Evolutionary conservation across 2,113 vertebrate species (phyloP).

Genomic region (Pardalotus punctatus): DNA sequence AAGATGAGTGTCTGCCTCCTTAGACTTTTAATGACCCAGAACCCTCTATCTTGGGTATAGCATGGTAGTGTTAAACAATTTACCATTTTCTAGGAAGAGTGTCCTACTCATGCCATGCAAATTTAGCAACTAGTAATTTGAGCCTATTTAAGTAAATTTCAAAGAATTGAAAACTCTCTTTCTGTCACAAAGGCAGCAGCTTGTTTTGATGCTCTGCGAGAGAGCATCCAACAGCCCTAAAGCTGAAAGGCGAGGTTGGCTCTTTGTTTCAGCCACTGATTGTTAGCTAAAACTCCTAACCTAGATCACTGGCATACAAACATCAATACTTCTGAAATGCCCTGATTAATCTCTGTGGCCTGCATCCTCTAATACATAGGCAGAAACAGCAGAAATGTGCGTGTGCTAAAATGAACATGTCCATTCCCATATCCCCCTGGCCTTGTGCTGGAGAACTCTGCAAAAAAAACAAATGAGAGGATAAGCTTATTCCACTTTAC

Average conservation of each 20-base stretch:
- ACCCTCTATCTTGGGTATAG: neutral
- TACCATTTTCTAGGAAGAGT: neutral
- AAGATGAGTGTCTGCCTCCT: neutral
- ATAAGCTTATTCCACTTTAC: neutral
- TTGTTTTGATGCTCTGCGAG: neutral
- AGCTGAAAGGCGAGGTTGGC: neutral
- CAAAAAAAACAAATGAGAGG: neutral
- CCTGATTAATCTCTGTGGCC: neutral
- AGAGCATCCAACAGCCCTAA: neutral
- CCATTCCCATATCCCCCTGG: neutral
- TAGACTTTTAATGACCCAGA: neutral
- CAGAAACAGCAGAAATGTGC: neutral
- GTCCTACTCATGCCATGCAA: neutral
- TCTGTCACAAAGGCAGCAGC: neutral
- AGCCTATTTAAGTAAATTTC: neutral
- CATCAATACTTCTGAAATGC: neutral
- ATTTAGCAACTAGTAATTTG: neutral
- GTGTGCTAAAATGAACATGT: neutral
- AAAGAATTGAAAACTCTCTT: neutral
- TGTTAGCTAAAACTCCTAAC: neutral
- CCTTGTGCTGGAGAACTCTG: neutral
- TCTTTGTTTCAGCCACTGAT: neutral
- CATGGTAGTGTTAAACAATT: neutral
- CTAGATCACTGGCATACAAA: neutral
- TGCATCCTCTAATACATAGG: fast-evolving